Evolutionary conservation across 2,113 vertebrate species (phyloP).

Genomic region (Hipposideros armiger): DNA sequence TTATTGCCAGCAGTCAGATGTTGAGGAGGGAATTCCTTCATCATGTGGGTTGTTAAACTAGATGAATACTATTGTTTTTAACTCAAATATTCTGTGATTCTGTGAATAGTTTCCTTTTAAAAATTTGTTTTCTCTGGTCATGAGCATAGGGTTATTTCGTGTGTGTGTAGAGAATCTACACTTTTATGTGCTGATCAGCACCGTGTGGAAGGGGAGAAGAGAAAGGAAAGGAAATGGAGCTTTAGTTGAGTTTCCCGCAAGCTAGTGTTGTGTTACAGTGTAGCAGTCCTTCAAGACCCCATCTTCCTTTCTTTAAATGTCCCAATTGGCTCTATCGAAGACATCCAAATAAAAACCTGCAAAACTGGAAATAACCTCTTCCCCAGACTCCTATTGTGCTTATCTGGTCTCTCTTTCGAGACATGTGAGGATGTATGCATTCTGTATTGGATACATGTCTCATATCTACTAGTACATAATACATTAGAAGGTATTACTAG

Average conservation of each 20-base stretch:
- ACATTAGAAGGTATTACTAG: not conserved
- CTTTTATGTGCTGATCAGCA: not conserved
- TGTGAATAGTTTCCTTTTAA: slow-evolving; percentile 37
- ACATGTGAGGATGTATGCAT: not conserved
- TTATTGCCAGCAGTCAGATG: not conserved
- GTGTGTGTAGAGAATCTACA: not conserved
- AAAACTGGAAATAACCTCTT: not conserved
- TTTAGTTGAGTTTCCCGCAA: not conserved
- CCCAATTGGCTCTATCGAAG: not conserved
- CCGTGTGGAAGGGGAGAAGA: not conserved
- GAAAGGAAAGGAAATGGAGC: not conserved
- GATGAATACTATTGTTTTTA: slow-evolving; percentile 39
- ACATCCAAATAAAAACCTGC: not conserved
- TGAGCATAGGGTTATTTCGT: not conserved
- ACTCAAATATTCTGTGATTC: slow-evolving; percentile 2
- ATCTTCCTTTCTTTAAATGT: not conserved
- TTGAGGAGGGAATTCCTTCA: not conserved
- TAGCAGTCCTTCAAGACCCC: not conserved
- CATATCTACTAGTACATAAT: slow-evolving; percentile 12
- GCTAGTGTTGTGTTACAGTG: not conserved
- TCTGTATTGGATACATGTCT: slow-evolving; percentile 7
- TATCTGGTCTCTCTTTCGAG: not conserved
- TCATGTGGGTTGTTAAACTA: not conserved
- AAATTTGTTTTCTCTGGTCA: not conserved
- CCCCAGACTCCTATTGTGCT: not conserved